A percentile compares a stretch with the other conserved stretches of the same genome.
Conservation (phyloP, 2,113 vertebrate species). For the Illadopsis cleaveri region DNA sequence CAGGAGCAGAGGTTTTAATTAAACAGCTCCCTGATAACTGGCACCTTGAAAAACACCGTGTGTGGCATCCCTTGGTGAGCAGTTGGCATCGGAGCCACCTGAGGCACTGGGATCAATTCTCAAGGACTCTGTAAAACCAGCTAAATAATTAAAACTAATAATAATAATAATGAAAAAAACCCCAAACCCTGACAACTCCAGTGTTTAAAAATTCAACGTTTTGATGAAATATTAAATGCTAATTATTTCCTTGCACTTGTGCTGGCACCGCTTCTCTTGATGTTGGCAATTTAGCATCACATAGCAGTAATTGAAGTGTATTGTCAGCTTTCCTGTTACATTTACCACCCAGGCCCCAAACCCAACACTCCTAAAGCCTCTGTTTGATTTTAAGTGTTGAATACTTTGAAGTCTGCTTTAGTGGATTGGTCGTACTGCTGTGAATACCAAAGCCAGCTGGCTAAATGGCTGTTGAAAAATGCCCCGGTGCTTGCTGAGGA, state of each 20-base stretch:
- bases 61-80: neutral
- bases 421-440: neutral
- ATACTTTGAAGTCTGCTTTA: neutral
- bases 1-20: neutral
- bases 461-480: neutral
- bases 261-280: neutral
- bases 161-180: neutral
- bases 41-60: neutral
- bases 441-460: neutral
- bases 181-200: neutral
- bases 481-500: neutral
- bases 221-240: constrained; percentile 48
- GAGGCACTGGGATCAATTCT: neutral
- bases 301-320: neutral
- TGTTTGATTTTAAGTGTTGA: neutral
- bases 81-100: neutral
- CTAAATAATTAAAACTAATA: constrained; percentile 39
- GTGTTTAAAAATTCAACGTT: constrained; percentile 26
- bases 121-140: neutral
- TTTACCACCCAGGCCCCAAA: neutral
- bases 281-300: neutral
- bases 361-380: neutral
- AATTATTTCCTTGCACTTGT: constrained; percentile 23
- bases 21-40: neutral
- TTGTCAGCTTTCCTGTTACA: neutral